These are phyloP conservation scores for Phenganax stokvisi DNA, from an alignment of 92 coral and sea anemone genomes.

Conservation along the genomic window DNA sequence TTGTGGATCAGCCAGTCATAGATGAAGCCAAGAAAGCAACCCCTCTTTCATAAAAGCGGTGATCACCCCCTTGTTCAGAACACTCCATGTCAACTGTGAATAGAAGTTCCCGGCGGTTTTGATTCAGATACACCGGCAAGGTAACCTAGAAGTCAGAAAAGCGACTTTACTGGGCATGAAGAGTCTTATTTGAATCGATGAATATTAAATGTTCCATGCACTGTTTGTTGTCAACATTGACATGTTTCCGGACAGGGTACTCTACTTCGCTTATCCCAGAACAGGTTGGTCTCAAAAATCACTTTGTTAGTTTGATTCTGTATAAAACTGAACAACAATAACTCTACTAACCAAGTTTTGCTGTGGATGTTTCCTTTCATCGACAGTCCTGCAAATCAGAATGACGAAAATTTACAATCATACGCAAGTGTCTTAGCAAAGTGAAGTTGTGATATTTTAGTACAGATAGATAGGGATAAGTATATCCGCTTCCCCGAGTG, in stretches of 20 bases:
- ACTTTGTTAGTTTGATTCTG: not conserved
- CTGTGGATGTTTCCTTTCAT: conserved; percentile 10
- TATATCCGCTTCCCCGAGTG: no score
- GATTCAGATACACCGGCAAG: conserved; percentile 43
- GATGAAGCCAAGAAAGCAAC: no score
- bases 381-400: conserved; percentile 9
- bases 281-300: conserved; percentile 13
- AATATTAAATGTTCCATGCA: no score
- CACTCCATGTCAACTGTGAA: conserved; percentile 40
- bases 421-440: no score
- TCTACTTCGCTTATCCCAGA: not conserved
- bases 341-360: conserved; percentile 21
- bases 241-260: no score
- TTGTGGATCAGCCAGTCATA: no score
- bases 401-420: no score
- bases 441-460: no score
- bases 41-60: conserved; percentile 7
- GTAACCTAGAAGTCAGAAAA: conserved; percentile 25
- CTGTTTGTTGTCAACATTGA: no score
- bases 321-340: not conserved
- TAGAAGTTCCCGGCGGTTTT: conserved; percentile 42
- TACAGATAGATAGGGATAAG: no score
- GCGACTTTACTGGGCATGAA: no score
- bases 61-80: conserved; percentile 22
- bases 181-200: not conserved